phyloP scores from a whole-genome alignment of 2,797 vertebrate genomes.

The Siniperca obscura region DNA sequence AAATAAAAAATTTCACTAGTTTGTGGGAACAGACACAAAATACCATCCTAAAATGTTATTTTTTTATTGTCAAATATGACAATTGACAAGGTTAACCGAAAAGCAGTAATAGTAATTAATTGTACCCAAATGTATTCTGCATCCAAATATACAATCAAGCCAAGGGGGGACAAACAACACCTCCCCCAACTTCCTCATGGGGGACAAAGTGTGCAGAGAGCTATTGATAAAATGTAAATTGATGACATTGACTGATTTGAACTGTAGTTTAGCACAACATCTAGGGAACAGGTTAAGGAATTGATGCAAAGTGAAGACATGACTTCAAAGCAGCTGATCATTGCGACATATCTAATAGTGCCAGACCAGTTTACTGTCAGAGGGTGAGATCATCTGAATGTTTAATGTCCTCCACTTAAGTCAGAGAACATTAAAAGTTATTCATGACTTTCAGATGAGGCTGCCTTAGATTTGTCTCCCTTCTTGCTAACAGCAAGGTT shows the following conservation, averaged over 20 bases:
- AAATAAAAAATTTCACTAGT: neutral
- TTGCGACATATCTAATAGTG: neutral
- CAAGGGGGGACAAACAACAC: neutral
- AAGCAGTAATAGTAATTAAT: neutral
- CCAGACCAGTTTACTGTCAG: neutral
- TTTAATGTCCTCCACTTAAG: neutral
- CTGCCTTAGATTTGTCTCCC: neutral
- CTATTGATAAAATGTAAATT: slow-evolving; percentile 21
- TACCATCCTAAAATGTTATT: neutral
- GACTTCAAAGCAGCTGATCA: neutral
- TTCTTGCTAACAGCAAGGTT: neutral
- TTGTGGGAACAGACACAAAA: neutral
- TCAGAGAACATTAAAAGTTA: neutral
- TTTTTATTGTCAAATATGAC: neutral
- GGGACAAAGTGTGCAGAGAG: neutral
- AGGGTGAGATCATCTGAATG: neutral
- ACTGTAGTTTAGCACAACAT: neutral
- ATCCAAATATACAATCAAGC: neutral
- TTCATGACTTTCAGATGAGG: neutral
- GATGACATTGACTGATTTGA: slow-evolving; percentile 13
- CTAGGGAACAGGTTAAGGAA: neutral
- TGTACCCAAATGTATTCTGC: neutral
- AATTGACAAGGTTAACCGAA: neutral
- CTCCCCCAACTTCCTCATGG: neutral
- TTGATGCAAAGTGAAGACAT: neutral